Base-by-base conservation (phyloP, 2,797 vertebrate species). In the Caiman crocodilus region DNA sequence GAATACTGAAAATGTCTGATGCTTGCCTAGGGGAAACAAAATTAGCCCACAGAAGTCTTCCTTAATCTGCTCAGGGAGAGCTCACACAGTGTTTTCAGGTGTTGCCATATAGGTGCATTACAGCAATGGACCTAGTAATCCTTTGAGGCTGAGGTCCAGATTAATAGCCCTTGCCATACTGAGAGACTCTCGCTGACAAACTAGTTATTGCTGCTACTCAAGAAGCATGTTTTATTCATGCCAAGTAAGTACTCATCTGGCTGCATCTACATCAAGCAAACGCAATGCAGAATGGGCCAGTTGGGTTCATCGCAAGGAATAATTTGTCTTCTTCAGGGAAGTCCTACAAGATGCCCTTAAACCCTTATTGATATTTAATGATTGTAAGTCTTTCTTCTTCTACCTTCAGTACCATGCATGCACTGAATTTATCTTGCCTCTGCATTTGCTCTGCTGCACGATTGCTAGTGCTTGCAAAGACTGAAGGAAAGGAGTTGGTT, bases 211-310 rank as follows among this genome's bases (percentile, higher is more conserved):
- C 91, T 64, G 82, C 89, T 89, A 3, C 93, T 88, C 61, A 8
- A 88, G 88, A 11, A 76, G 85, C 89, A 91, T 92, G 86, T 95
- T 92, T 93, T 85, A 96, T 90, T 92, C 91, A 94, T 95, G 90
- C 75, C 79, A 2, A 35, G 79, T 30, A 17, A 80, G 81, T 2
- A 67, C 30, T 86, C 84, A 81, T 64, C 63, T 5, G 2, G 89
- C 89, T 4, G 20, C 30, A 1, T 25, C 83, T 26, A 74, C 89
- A 86, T 56, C 76, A 84, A 85, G 87, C 81, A 85, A 11, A 74
- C 7, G 88, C 71, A 85, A 64, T 64, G 14, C 0, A 0, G 90
- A 79, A 67, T 10, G 32, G 89, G 81, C 69, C 89, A 76, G 74
- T n/a, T 89, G 93, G 92, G 91, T 71, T 92, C 84, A 80, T 75